phyloP scores from a whole-genome alignment of 2,797 vertebrate genomes.

The Vespertilio murinus region DNA sequence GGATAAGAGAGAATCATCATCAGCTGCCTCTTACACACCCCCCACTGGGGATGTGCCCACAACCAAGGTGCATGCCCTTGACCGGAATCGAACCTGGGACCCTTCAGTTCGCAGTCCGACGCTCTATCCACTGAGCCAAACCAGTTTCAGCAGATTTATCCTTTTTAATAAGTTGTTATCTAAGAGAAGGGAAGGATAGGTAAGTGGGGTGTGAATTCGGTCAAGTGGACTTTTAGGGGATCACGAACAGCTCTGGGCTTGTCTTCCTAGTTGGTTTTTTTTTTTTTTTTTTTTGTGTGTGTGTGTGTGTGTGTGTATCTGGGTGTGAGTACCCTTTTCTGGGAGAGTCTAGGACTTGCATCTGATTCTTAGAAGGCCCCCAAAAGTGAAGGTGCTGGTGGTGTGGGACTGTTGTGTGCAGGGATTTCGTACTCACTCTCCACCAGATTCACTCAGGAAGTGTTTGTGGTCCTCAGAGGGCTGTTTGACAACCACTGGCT shows the following conservation, averaged over 20 bases:
- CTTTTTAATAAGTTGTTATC: background rate
- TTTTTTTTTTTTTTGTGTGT: too few relatives aligned
- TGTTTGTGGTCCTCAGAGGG: background rate
- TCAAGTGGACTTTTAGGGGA: background rate
- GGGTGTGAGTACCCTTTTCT: background rate
- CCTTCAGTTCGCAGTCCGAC: too few relatives aligned
- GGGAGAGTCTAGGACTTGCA: background rate
- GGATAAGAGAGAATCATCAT: too few relatives aligned
- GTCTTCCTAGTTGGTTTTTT: background rate
- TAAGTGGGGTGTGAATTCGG: background rate
- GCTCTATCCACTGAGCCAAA: too few relatives aligned
- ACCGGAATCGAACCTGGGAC: too few relatives aligned
- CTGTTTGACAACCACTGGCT: background rate
- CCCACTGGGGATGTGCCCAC: too few relatives aligned
- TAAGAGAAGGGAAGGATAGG: background rate
- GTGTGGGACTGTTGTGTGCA: background rate
- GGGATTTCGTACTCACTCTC: background rate
- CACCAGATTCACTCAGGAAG: background rate
- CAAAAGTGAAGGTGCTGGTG: background rate
- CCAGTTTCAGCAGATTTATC: too few relatives aligned
- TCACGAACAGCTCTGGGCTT: background rate
- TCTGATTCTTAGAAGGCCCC: background rate
- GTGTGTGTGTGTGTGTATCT: too few relatives aligned
- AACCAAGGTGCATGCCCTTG: too few relatives aligned
- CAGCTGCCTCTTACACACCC: too few relatives aligned